Base-by-base conservation (phyloP, 1,140 invertebrate species). In the Drosophila melanogaster region DNA sequence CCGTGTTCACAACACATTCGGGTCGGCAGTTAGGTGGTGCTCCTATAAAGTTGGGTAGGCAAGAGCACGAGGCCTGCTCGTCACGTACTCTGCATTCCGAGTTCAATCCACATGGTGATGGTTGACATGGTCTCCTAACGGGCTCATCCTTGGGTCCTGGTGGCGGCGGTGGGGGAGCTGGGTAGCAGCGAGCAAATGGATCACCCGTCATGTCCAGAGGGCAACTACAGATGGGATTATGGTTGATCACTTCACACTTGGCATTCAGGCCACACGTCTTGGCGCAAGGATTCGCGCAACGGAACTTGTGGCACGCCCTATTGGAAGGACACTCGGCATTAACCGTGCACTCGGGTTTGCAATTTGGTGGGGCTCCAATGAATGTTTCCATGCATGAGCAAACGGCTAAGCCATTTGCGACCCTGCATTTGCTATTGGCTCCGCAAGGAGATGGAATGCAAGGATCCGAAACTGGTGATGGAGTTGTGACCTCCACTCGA, bases 371-470 rank as follows among this genome's bases (percentile, higher is more conserved):
- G 33, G 95, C 94, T 38, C 95, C 95, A 73, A 92, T 93, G 76
- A 95, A 96, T 43, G 94, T 94, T 8, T 96, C 96, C 53, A 97
- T 87, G 91, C 97, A 98, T 12, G 96, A 96, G 77, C 97, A 98
- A 1, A 95, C 94, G 1, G 96, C 95, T 65, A 94, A 94, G 37
- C 95, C 96, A 89, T 93, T 92, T 14, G 95, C 95, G 54, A 95
- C 93, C 17, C 95, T 92, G 84, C 96, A 97, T 79, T 96, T 94
- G 77, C 95, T 96, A 85, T 95, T 96, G 1, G 96, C 94, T 50
- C 97, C 97, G 92, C 97, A 98, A 4, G 96, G 96, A 11, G 95
- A 96, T 65, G 96, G 95, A 78, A 94, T 94, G 80, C 96, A 97
- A 5, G 95, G 96, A 92, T 95, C 91, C 2, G 46, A 55, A 0